Evolutionary conservation across 2,888 invertebrate genomes (phyloP).

Genomic region (Idaea dimidiata): DNA sequence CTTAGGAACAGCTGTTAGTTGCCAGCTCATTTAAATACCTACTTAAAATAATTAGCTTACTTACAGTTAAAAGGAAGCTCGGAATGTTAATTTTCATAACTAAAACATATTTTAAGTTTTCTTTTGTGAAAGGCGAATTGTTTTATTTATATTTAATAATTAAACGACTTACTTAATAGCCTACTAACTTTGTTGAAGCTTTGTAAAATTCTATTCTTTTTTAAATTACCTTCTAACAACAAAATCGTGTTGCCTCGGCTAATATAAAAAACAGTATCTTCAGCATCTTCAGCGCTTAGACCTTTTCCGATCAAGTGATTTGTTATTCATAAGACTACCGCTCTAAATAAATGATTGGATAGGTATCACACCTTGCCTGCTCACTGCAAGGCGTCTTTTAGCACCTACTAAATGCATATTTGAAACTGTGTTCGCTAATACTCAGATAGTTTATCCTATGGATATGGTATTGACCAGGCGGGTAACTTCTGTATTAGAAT

Average conservation of each 20-base stretch:
- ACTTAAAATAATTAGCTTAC: not conserved
- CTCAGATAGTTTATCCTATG: not conserved
- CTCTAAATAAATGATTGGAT: conserved; percentile 19
- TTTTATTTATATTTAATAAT: too few species aligned
- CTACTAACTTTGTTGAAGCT: too few species aligned
- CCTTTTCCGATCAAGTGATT: conserved; percentile 21
- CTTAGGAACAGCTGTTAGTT: not conserved
- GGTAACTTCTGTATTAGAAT: too few species aligned
- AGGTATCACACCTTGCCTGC: conserved; percentile 12
- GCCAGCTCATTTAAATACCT: not conserved
- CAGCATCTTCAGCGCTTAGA: conserved; percentile 13
- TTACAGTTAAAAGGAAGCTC: not conserved
- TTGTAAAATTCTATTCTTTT: too few species aligned
- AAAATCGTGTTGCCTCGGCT: not conserved
- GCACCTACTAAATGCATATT: conserved; percentile 4
- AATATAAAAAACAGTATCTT: not conserved
- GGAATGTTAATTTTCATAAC: not conserved
- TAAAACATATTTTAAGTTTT: too few species aligned
- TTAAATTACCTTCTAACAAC: too few species aligned
- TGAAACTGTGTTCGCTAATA: not conserved
- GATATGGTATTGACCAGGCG: too few species aligned
- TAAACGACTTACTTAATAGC: too few species aligned
- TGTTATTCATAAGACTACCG: conserved; percentile 20
- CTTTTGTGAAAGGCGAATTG: too few species aligned
- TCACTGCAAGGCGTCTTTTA: not conserved